Conservation (phyloP, 2,113 vertebrate genomes). For the Silurus asotus region DNA sequence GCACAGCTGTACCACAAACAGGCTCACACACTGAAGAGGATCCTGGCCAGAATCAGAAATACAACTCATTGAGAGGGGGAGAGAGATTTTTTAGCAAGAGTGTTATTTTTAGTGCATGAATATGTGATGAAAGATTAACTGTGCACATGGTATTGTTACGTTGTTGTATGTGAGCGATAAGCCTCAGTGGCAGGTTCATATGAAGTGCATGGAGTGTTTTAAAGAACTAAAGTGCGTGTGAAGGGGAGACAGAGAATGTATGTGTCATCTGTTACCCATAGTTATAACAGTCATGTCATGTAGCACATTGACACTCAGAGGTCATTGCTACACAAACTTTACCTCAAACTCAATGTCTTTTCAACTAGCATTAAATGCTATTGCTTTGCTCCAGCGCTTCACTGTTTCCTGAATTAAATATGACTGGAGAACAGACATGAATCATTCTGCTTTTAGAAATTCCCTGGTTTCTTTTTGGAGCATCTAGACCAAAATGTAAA, state of each 20-base stretch:
- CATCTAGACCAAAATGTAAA: constrained; percentile 14
- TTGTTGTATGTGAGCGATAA: constrained; percentile 5
- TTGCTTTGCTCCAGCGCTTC: background rate
- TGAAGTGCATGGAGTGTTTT: background rate
- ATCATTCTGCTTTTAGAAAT: constrained; percentile 15
- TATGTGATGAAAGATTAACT: background rate
- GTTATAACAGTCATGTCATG: background rate
- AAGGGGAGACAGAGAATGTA: background rate
- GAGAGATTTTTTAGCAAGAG: background rate
- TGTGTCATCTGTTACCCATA: background rate
- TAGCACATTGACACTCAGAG: background rate
- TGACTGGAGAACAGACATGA: constrained; percentile 4
- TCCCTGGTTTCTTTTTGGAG: background rate
- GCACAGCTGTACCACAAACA: constrained; percentile 19
- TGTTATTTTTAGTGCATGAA: background rate
- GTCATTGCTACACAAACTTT: background rate
- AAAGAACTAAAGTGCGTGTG: too few relatives aligned
- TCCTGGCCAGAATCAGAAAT: constrained; percentile 1
- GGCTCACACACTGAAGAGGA: background rate
- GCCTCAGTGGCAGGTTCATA: background rate
- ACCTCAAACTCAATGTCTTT: background rate
- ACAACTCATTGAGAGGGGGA: background rate
- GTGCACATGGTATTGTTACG: background rate
- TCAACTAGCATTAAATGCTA: background rate
- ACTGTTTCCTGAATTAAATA: background rate